These are phyloP conservation scores for Grammomys dolichurus DNA, from an alignment of 2,113 vertebrate species.

Conservation along the genomic window DNA sequence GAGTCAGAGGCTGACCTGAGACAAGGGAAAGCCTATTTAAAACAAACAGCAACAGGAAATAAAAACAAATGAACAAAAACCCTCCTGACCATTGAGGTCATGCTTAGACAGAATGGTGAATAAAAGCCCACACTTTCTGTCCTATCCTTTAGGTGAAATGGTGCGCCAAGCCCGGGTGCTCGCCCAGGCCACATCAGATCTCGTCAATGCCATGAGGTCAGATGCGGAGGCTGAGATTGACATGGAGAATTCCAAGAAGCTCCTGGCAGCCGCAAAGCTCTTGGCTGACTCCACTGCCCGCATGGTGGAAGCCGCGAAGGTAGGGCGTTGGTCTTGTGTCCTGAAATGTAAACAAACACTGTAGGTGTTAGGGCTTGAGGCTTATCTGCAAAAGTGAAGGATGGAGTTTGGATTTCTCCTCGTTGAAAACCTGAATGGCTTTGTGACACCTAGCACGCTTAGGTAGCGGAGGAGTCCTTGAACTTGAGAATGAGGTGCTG, in stretches of 20 bases:
- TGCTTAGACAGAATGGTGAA: neutral
- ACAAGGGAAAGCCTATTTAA: neutral
- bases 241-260: conserved; percentile 98
- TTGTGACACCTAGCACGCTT: neutral
- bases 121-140: neutral
- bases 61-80: neutral
- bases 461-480: neutral
- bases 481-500: neutral
- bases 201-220: conserved; percentile 98
- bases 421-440: neutral
- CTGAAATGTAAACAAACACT: neutral
- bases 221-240: conserved; percentile 98
- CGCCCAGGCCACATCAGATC: conserved; percentile 98
- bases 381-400: neutral
- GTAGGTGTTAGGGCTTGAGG: neutral
- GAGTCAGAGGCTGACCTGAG: neutral
- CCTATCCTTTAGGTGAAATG: conserved; percentile 93
- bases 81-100: neutral
- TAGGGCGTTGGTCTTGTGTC: conserved; percentile 71
- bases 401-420: neutral
- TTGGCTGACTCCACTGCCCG: conserved; percentile 98
- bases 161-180: conserved; percentile 98
- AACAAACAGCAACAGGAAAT: neutral
- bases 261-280: conserved; percentile 97
- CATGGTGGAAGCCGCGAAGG: conserved; percentile 99